Base-by-base conservation (phyloP, 2,888 invertebrate species). In the Pomacea canaliculata region DNA sequence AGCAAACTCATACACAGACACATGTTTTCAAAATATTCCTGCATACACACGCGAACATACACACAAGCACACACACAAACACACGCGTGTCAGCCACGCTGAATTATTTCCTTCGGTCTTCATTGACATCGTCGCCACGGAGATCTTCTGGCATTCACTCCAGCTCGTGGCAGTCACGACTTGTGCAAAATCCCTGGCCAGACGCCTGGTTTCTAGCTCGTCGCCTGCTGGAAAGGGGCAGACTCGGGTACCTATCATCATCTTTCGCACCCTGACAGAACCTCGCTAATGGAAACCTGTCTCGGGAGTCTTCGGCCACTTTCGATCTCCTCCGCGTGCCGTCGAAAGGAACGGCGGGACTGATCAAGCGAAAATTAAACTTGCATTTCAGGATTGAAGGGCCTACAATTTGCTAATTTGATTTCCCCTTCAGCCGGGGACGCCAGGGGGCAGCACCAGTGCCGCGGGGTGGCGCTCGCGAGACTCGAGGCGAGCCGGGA, bases 331-430 rank as follows among this genome's bases (percentile, higher is more conserved):
- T 51, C 19, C 49, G 69, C 49, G 69, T 23, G 69, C 63, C 63
- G 62, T 60, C 63, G 56, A 10, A 18, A 18, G 72, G 72, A 66
- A 63, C 63, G 51, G 66, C 27, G n/a, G 66, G 49, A 51, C 66
- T 56, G 66, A 73, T 66, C 66, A 66, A 65, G 72, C 72, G 72
- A 72, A 72, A 72, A 72, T 72, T 72, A 72, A 72, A 72, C 65
- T 65, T 73, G 73, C 73, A 73, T 73, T 73, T 66, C 67, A 27
- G 73, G 73, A 73, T 73, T 56, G 73, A 73, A 66, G 73, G 73
- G 56, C 60, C 67, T 66, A 66, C 73, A 73, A 63, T 73, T 66
- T 56, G 73, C 73, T 73, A 73, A 73, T 73, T 73, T 65, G 66
- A 73, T 73, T 73, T 67, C 73, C 48, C 67, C 73, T 73, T 73